Evolutionary conservation across 2,113 vertebrate genomes (phyloP).

Genomic region (Erpornis zantholeuca): DNA sequence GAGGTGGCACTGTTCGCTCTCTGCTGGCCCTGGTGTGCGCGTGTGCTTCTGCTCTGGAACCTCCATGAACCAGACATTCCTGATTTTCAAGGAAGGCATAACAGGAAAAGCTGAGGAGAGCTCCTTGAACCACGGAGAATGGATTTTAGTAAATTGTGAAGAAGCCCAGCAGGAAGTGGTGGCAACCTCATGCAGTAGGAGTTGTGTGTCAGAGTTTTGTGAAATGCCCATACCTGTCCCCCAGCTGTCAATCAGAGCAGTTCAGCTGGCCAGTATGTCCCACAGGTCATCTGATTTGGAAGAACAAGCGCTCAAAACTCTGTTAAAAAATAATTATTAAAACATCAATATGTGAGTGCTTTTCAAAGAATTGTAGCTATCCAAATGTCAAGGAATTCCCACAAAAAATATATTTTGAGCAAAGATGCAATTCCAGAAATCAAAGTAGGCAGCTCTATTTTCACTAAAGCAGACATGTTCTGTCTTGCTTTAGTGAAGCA

Average conservation of each 20-base stretch:
- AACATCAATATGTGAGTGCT: neutral
- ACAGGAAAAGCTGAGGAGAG: neutral
- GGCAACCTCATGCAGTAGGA: neutral
- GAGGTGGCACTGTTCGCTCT: conserved; percentile 3
- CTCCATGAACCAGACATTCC: neutral
- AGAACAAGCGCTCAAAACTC: neutral
- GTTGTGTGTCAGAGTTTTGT: neutral
- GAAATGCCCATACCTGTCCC: neutral
- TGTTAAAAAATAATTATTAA: neutral
- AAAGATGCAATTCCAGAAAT: neutral
- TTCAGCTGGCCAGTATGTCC: neutral
- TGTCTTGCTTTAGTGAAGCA: neutral
- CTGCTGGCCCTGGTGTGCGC: neutral
- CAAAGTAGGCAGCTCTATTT: neutral
- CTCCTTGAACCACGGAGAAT: neutral
- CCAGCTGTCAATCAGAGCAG: neutral
- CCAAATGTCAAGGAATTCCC: neutral
- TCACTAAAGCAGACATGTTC: neutral
- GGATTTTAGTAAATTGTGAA: neutral
- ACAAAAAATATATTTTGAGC: neutral
- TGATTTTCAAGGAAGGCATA: neutral
- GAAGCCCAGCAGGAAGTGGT: neutral
- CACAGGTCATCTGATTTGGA: neutral
- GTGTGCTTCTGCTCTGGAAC: neutral
- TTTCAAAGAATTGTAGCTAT: neutral